Base-by-base conservation (phyloP, 2,888 invertebrate species). In the Poecilobothrus nobilitatus region DNA sequence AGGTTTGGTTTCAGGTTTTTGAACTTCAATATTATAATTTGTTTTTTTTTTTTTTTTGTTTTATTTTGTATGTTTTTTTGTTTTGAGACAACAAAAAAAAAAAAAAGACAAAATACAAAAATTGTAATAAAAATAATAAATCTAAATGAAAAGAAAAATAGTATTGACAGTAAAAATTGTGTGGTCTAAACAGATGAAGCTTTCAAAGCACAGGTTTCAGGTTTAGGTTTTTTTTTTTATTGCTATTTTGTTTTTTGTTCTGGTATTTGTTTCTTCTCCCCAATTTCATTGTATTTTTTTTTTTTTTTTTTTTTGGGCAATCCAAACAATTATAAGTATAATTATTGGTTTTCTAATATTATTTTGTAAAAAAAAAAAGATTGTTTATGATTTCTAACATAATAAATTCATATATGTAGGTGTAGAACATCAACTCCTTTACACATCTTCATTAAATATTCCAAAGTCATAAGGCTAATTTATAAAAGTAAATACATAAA, bases 1-100 rank as follows among this genome's bases (percentile, higher is more conserved):
- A 68, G 65, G 65, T 65, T 65, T 67, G 66, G 69, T 70, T 71
- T 71, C 71, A 71, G 71, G 71, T 71, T 71, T 71, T 70, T 71
- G 71, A 71, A 71, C 71, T 71, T 71, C 71, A 70, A 70, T 53
- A 53, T 53, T 53, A 18, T 53, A 53, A 53, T 53, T 53, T 53
- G 15, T 53, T 53, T 53, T 12, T n/a, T 53, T 53, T 53, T 53
- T n/a, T 53, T 15, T 53, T 53, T 53, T 18, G 6, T 53, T 53
- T 53, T 18, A 2, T 53, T 12, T 44, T 44, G 3, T 15, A n/a
- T 44, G 44, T 15, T 15, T 44, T 44, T 12, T 53, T 53, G 53
- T 8, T 5, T 12, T 37, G 37, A 37, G 12, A 10, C 37, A 10
- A 37, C 6, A 44, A 44, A 44, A 10, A 44, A 10, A 53, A 18